Evolutionary conservation across 2,113 vertebrate genomes (phyloP).

Genomic region (Tachysurus fulvidraco): DNA sequence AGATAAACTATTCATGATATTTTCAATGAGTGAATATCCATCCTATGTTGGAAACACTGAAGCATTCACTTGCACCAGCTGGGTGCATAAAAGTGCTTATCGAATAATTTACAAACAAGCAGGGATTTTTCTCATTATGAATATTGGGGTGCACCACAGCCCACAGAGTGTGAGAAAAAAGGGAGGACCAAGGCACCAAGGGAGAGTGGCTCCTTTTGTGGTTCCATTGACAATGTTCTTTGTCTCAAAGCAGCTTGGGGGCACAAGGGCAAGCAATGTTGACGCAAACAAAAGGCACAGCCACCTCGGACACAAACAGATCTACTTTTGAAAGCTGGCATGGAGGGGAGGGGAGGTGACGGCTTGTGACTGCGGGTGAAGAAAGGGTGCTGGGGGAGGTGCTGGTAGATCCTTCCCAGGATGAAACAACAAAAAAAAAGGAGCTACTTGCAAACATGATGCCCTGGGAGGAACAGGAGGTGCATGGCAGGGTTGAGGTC

Average conservation of each 20-base stretch:
- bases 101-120: not conserved
- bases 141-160: constrained; percentile 57
- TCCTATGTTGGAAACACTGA: constrained; percentile 21
- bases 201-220: constrained; percentile 75
- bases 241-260: constrained; percentile 67
- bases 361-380: constrained; percentile 51
- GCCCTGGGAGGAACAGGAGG: not conserved
- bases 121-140: not conserved
- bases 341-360: constrained; percentile 31
- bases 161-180: constrained; percentile 71
- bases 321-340: constrained; percentile 47
- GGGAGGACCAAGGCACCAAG: constrained; percentile 59
- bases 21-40: not conserved
- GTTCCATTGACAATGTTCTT: constrained; percentile 72
- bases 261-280: constrained; percentile 77
- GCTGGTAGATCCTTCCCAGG: not conserved
- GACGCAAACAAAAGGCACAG: constrained; percentile 75
- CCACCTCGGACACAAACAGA: constrained; percentile 58
- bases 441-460: not conserved
- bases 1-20: constrained; percentile 21
- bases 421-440: not conserved
- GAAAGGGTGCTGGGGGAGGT: constrained; percentile 49
- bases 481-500: not conserved
- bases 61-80: constrained; percentile 38
- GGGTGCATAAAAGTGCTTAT: constrained; percentile 28